Evolutionary conservation across 64 coral and sea anemone genomes (phyloP), one percentile per base, ranked within the genome.

Genomic region (Stichodactyla mertensii): DNA sequence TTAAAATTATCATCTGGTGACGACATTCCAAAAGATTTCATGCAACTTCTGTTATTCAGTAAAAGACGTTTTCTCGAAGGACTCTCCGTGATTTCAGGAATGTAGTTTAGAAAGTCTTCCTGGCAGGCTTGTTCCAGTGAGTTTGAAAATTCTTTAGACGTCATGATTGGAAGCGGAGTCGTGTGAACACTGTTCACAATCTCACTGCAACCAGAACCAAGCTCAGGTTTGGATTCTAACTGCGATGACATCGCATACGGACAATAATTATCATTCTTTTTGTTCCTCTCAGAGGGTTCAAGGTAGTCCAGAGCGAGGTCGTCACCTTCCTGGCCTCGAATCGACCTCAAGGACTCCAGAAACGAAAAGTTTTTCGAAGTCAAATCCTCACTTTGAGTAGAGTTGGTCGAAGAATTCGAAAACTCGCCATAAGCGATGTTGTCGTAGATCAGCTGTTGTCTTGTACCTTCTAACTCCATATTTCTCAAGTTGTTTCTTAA

Each of bases 101-200:
- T 92, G 51, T 82, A 92, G 7, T 77, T 87, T 51, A 87, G 80
- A 55, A 92, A 92, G 64, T 92, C 90, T 79, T 92, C 90, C 31
- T 86, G 64, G 18, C 84, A 92, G 16, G 86, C 90, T 64, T 86
- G 90, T 58, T 92, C 90, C 82, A 92, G 23, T 19, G 54, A 22
- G 24, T 55, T 36, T 11, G 83, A 82, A 74, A 82, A 82, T 28
- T 82, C 80, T 82, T 52, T 82, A 12, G 80, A 82, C 5, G 55
- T 27, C 11, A 74, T 26, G 16, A 74, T 36, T 24, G 45, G 16
- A 13, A 55, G 45, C 55, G 83, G 27, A 7, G 56, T 57, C 13
- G 45, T 57, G 7, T 31, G 60, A 19, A 61, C 16, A 18, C 52
- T 85, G 57, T 85, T 61, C 0, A 61, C 83, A 18, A 81, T 81